Conservation (phyloP, 2,888 invertebrate species). For the Brachylomia viminalis region DNA sequence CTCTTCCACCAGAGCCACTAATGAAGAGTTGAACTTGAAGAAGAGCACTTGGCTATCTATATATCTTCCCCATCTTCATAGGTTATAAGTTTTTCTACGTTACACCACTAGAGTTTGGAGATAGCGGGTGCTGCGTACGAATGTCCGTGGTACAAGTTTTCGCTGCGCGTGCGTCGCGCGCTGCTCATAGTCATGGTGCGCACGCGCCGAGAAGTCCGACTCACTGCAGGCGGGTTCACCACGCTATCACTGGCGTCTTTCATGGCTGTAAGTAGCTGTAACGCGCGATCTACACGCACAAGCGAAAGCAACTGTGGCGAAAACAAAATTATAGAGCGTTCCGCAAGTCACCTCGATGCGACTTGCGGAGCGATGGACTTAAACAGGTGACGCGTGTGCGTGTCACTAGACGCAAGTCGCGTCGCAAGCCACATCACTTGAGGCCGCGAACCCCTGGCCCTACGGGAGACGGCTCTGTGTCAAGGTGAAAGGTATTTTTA, state of each 20-base stretch:
- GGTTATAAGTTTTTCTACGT: not conserved
- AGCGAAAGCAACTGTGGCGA: not conserved
- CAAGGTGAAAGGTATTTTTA: not conserved
- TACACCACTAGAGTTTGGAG: constrained; percentile 70
- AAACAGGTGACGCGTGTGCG: not conserved
- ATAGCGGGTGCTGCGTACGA: constrained; percentile 85
- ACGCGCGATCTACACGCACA: not conserved
- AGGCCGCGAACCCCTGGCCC: not conserved
- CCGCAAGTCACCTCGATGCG: not conserved
- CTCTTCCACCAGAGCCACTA: not conserved
- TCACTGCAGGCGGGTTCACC: constrained; percentile 89
- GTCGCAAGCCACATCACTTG: not conserved
- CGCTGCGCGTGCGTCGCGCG: constrained; percentile 79
- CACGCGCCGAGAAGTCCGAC: constrained; percentile 80
- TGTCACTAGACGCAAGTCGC: not conserved
- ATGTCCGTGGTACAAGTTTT: constrained; percentile 85
- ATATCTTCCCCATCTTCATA: not conserved
- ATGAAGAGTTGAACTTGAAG: not conserved
- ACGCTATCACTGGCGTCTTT: constrained; percentile 88
- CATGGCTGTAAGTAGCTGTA: constrained; percentile 82
- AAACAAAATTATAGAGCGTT: not conserved
- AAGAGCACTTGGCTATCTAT: not conserved
- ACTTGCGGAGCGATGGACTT: not conserved
- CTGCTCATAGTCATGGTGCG: constrained; percentile 84
- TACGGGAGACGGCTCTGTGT: not conserved